Base-by-base conservation (phyloP, 2,113 vertebrate species). In the Pluvianellus socialis region DNA sequence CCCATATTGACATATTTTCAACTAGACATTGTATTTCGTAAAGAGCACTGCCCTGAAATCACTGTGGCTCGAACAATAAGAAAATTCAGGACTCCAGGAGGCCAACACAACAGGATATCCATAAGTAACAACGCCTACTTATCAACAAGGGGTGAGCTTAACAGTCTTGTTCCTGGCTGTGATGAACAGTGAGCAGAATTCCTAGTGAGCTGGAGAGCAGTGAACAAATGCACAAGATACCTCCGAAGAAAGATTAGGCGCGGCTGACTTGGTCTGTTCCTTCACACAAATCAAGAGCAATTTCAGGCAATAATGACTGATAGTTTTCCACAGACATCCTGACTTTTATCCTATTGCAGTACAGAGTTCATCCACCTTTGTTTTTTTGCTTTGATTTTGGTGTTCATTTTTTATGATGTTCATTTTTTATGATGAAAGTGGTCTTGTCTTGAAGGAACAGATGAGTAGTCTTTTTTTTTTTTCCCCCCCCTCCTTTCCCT, bases 41-140 rank as follows among this genome's bases (percentile, higher is more conserved):
- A 97, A 95, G 93, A 98, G 96, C 44, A 14, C 95, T 96, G 95
- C 96, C 97, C 96, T 97, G 93, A 96, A 97, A 98, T 97, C 97
- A 66, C 97, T 96, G 71, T 97, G 92, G 84, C 96, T 97, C 89
- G 97, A 98, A 98, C 98, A 98, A 98, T 97, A 89, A 95, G 97
- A 98, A 98, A 98, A 98, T 97, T 97, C 97, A 93, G 97, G 97
- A 94, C 96, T 95, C 90, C 53, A 2, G 96, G 97, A 97, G 97
- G 86, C 79, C n/a, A 94, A 63, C 96, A 65, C 98, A 98, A 98
- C 97, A 97, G 98, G 98, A 97, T 98, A 97, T 96, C 98, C 98
- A 96, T 97, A 96, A 98, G 97, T 91, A 98, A 75, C 97, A 95
- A 97, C 65, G 67, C 97, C 97, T 97, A 91, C 97, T 98, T 98